A percentile compares a stretch with the other conserved stretches of the same genome.
These are phyloP conservation scores for Eidolon helvum DNA, from an alignment of 2,113 vertebrate species.

Conservation along the genomic window DNA sequence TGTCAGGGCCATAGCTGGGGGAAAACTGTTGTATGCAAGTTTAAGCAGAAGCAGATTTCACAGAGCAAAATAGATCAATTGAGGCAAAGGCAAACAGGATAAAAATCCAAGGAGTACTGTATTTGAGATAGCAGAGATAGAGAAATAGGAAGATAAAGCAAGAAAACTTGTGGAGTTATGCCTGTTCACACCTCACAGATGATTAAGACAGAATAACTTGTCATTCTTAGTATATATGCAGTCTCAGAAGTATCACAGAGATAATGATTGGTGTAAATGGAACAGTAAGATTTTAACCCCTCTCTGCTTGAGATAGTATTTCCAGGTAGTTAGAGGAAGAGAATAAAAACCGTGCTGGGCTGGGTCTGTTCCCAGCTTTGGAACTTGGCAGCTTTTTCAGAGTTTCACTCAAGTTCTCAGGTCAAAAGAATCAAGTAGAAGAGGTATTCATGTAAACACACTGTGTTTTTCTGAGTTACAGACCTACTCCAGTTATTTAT, in stretches of 20 bases:
- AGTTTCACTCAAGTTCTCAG: constrained; percentile 72
- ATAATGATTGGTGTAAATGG: constrained; percentile 23
- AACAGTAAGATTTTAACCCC: constrained; percentile 47
- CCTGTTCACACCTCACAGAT: background rate
- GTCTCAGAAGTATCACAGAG: constrained; percentile 20
- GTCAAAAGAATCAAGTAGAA: constrained; percentile 70
- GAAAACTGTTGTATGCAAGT: background rate
- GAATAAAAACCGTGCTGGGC: constrained; percentile 18
- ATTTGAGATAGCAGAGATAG: background rate
- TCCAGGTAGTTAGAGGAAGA: constrained; percentile 46
- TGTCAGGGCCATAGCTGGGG: background rate
- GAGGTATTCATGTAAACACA: constrained; percentile 67
- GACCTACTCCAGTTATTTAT: constrained; percentile 72
- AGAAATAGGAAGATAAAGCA: background rate
- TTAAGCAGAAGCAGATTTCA: background rate
- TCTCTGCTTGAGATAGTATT: constrained; percentile 40
- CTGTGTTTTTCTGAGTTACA: constrained; percentile 63
- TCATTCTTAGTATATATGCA: background rate
- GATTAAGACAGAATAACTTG: background rate
- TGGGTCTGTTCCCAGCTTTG: constrained; percentile 66
- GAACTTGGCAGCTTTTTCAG: constrained; percentile 67
- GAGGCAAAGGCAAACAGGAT: background rate
- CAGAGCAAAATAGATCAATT: background rate
- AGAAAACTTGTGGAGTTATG: background rate
- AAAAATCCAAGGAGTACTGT: background rate